phyloP scores from a whole-genome alignment of 2,888 invertebrate genomes.

The Linnaemya vulpina region DNA sequence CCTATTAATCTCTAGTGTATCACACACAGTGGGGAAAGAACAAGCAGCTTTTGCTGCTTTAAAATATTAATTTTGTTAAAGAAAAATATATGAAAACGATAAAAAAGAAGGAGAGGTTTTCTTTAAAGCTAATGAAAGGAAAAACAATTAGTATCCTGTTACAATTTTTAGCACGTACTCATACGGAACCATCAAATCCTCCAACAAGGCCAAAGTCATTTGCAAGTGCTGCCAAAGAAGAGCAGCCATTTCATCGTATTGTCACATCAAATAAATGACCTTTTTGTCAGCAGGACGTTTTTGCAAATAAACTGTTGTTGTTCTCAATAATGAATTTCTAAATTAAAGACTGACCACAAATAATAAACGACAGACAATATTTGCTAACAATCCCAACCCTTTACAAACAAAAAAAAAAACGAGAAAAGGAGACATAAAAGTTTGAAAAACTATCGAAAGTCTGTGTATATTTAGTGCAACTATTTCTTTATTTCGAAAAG shows the following conservation, averaged over 20 bases:
- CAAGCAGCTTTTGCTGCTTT: slow-evolving; percentile 36
- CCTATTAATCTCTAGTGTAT: slow-evolving; percentile 2
- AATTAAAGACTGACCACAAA: slow-evolving; percentile 62
- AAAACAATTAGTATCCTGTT: slow-evolving; percentile 66
- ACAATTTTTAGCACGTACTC: slow-evolving; percentile 33
- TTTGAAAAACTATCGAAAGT: slow-evolving; percentile 61
- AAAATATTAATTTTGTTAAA: slow-evolving; percentile 15
- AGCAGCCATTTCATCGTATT: slow-evolving; percentile 28
- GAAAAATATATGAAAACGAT: not conserved
- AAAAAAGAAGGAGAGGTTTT: slow-evolving; percentile 9
- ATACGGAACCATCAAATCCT: slow-evolving; percentile 1
- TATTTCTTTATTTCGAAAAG: slow-evolving; percentile 22
- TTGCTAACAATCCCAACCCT: not conserved
- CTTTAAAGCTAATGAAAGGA: not conserved
- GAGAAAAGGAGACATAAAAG: not conserved
- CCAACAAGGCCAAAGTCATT: slow-evolving; percentile 52
- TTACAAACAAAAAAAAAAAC: not conserved
- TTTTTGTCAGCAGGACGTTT: slow-evolving; percentile 28
- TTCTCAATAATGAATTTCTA: slow-evolving; percentile 63
- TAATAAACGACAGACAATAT: slow-evolving; percentile 52
- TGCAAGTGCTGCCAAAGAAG: not conserved
- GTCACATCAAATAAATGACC: slow-evolving; percentile 46
- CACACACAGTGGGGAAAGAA: not conserved
- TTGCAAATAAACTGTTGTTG: slow-evolving; percentile 15
- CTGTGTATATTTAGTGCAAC: slow-evolving; percentile 3